Evolutionary conservation across 2,888 invertebrate species (phyloP).

Genomic region (Conus canariensis): DNA sequence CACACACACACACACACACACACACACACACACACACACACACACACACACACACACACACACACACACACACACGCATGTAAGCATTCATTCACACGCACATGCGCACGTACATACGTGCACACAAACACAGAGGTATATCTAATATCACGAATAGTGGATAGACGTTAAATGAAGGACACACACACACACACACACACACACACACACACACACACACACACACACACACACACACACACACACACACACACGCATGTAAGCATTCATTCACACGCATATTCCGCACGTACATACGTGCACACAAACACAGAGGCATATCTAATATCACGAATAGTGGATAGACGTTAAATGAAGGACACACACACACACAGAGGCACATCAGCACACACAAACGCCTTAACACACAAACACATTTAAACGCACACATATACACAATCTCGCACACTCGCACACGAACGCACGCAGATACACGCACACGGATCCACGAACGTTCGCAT

Average conservation of each 20-base stretch:
- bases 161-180: no score
- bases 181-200: no score
- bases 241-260: no score
- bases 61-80: background rate
- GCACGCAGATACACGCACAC: background rate
- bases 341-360: no score
- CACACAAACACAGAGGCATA: no score
- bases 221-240: no score
- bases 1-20: background rate
- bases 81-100: background rate
- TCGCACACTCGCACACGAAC: background rate
- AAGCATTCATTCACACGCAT: no score
- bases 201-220: no score
- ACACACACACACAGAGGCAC: background rate
- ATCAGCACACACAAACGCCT: background rate
- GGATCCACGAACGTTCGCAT: no score
- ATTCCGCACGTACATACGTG: no score
- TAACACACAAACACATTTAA: background rate
- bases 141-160: background rate
- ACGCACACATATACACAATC: background rate
- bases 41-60: slow-evolving; percentile 18
- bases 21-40: slow-evolving; percentile 9
- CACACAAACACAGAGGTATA: background rate
- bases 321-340: no score
- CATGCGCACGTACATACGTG: background rate